Evolutionary conservation across 2,797 vertebrate genomes (phyloP).

Genomic region (Helicolenus hilgendorfi): DNA sequence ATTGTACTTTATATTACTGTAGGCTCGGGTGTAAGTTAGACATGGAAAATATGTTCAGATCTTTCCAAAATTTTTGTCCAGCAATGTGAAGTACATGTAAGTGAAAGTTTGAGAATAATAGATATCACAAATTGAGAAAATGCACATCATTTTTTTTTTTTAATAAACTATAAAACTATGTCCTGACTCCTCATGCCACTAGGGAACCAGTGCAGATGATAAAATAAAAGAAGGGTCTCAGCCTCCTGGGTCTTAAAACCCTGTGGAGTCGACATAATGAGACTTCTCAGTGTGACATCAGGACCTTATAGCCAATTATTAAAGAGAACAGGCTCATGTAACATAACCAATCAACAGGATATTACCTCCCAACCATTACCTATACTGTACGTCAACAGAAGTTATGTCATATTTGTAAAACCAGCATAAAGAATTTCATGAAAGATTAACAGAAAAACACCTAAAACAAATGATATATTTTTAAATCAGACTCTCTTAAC

Average conservation of each 20-base stretch:
- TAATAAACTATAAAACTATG: neutral
- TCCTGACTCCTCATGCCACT: neutral
- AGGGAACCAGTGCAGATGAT: neutral
- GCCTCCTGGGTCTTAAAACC: neutral
- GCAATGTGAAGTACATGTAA: neutral
- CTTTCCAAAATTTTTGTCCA: neutral
- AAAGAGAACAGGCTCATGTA: neutral
- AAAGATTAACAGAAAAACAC: neutral
- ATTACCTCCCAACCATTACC: fast-evolving
- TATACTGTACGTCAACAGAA: neutral
- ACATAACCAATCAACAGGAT: neutral
- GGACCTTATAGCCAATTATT: neutral
- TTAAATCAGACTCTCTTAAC: neutral
- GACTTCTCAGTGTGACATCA: neutral
- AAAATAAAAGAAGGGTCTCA: neutral
- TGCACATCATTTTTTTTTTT: neutral
- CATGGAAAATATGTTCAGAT: neutral
- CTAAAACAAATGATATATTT: neutral
- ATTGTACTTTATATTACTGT: neutral
- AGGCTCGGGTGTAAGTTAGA: neutral
- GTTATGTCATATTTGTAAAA: neutral
- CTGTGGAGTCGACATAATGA: neutral
- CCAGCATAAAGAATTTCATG: no score
- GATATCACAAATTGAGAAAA: neutral
- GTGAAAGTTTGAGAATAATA: neutral